phyloP scores from a whole-genome alignment of 2,888 invertebrate species.

The Dioctria linearis region DNA sequence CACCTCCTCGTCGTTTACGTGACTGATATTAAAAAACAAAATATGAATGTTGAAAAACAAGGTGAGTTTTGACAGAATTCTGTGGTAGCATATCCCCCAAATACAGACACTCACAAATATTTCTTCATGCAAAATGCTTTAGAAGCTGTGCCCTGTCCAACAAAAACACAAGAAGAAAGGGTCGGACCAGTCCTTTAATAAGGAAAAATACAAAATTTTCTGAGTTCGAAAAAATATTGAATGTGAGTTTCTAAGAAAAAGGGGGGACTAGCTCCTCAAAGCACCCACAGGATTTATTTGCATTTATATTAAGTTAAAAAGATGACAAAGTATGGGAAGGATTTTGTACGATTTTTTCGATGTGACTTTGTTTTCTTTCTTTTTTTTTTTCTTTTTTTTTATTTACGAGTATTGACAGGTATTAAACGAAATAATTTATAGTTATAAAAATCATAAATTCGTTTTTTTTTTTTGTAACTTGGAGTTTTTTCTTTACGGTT shows the following conservation, averaged over 20 bases:
- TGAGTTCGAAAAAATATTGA: neutral
- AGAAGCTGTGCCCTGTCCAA: too few relatives aligned
- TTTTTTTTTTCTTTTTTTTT: too few relatives aligned
- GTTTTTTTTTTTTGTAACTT: too few relatives aligned
- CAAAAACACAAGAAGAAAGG: neutral
- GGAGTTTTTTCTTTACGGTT: too few relatives aligned
- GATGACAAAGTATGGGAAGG: neutral
- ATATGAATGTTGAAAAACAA: conserved; percentile 1
- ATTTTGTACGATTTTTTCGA: too few relatives aligned
- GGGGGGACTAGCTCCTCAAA: neutral
- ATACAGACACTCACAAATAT: neutral
- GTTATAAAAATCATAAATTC: too few relatives aligned
- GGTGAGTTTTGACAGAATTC: neutral
- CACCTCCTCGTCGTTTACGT: conserved; percentile 15
- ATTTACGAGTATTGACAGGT: too few relatives aligned
- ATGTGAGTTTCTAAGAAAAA: neutral
- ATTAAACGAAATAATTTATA: too few relatives aligned
- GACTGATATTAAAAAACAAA: conserved; percentile 27
- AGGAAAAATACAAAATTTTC: neutral
- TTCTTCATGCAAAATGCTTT: neutral
- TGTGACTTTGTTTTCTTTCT: too few relatives aligned
- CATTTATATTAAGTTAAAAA: conserved; percentile 41
- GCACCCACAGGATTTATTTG: conserved; percentile 41
- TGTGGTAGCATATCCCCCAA: neutral
- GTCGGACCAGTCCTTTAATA: neutral